A percentile compares a stretch with the other conserved stretches of the same genome.
These are phyloP conservation scores for Frankliniella fusca DNA, from an alignment of 2,888 invertebrate genomes.

Conservation along the genomic window DNA sequence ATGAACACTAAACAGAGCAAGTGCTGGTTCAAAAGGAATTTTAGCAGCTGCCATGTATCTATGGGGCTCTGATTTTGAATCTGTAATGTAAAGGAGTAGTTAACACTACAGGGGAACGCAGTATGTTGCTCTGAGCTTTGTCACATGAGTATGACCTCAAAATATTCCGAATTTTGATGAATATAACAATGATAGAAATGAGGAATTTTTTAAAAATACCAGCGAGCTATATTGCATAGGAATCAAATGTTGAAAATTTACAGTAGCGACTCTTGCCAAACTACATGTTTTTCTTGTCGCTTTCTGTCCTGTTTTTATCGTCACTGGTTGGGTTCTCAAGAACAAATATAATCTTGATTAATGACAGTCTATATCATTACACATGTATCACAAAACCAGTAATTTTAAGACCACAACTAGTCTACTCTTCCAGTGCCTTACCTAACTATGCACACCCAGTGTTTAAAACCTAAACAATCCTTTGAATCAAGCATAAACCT, in stretches of 20 bases:
- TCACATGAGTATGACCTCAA: not conserved
- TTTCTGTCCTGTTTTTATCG: not conserved
- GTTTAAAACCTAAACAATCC: not conserved
- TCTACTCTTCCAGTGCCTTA: not conserved
- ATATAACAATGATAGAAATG: not conserved
- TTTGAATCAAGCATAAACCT: slow-evolving; percentile 21
- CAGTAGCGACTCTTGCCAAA: not conserved
- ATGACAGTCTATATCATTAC: slow-evolving; percentile 9
- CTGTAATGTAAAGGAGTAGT: too few relatives aligned
- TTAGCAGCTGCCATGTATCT: too few relatives aligned
- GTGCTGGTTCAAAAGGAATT: too few relatives aligned
- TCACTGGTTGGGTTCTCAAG: not conserved
- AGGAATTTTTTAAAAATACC: not conserved
- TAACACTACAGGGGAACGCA: too few relatives aligned
- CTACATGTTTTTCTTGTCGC: not conserved
- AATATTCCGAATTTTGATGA: not conserved
- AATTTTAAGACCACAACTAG: not conserved
- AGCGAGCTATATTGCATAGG: not conserved
- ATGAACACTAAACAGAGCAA: too few relatives aligned
- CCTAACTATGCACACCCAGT: not conserved
- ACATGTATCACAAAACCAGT: not conserved
- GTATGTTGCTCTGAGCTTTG: not conserved
- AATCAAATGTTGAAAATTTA: not conserved
- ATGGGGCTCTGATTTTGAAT: too few relatives aligned
- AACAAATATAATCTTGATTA: not conserved